phyloP scores from a whole-genome alignment of 2,113 vertebrate species.

The Vidua chalybeata region DNA sequence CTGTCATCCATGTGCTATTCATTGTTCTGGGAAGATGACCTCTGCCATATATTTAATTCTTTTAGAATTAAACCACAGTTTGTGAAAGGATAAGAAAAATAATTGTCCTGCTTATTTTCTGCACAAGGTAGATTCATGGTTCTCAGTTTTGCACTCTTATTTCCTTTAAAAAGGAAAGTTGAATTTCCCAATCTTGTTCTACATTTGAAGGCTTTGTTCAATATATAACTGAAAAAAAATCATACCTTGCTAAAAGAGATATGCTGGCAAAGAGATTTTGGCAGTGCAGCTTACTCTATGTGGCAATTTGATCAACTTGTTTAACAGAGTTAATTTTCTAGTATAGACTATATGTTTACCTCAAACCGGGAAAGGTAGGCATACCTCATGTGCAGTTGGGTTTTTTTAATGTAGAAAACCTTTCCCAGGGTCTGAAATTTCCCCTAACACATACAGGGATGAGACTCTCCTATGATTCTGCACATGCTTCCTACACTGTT shows the following conservation, averaged over 20 bases:
- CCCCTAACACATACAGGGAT: background rate
- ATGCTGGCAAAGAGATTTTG: background rate
- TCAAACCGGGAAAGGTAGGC: background rate
- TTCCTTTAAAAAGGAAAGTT: background rate
- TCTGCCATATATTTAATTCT: background rate
- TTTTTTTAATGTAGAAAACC: background rate
- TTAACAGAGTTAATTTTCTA: background rate
- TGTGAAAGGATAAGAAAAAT: background rate
- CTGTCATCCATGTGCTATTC: background rate
- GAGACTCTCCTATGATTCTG: background rate
- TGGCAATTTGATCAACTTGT: background rate
- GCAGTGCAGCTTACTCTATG: background rate
- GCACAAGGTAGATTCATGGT: background rate
- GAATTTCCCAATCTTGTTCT: background rate
- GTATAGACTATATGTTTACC: background rate
- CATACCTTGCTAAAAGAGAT: background rate
- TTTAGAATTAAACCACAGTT: background rate
- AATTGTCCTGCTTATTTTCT: background rate
- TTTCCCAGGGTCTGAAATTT: background rate
- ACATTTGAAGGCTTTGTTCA: background rate
- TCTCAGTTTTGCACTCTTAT: background rate
- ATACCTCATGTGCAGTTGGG: fast-evolving
- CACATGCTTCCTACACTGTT: background rate
- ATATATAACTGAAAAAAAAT: background rate
- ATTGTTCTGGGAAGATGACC: background rate